These are phyloP conservation scores for Lysandra coridon DNA, from an alignment of 2,888 invertebrate species.

Conservation along the genomic window DNA sequence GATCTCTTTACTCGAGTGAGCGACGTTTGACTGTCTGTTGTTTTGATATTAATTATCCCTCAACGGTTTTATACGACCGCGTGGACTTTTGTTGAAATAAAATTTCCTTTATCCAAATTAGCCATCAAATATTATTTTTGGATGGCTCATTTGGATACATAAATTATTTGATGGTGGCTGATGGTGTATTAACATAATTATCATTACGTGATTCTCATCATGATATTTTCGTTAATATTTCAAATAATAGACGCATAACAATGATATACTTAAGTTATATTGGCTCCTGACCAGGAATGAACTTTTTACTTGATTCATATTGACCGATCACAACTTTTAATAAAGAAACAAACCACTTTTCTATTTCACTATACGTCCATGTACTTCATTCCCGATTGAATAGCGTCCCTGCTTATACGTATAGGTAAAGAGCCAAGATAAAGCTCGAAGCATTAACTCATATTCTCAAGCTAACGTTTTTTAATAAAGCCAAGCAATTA, in stretches of 20 bases:
- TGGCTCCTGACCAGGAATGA: no score
- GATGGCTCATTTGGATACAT: neutral
- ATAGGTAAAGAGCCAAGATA: slow-evolving; percentile 27
- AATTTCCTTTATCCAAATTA: neutral
- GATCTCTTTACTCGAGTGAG: slow-evolving; percentile 37
- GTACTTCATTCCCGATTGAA: neutral
- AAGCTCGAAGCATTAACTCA: slow-evolving; percentile 40
- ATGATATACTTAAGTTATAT: no score
- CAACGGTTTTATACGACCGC: neutral
- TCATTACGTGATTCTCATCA: no score
- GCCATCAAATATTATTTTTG: neutral
- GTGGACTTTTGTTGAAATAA: neutral
- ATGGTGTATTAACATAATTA: neutral
- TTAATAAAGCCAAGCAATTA: slow-evolving; percentile 52
- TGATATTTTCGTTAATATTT: no score
- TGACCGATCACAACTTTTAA: neutral
- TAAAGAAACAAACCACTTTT: neutral
- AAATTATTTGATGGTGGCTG: neutral
- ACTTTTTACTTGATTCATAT: neutral
- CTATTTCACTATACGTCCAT: neutral
- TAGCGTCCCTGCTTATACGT: neutral
- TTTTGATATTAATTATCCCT: slow-evolving; percentile 5
- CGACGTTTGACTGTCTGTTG: slow-evolving; percentile 18
- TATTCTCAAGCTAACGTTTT: slow-evolving; percentile 50
- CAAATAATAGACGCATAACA: no score